phyloP scores from a whole-genome alignment of 2,797 vertebrate genomes.

The Etheostoma nigrum region DNA sequence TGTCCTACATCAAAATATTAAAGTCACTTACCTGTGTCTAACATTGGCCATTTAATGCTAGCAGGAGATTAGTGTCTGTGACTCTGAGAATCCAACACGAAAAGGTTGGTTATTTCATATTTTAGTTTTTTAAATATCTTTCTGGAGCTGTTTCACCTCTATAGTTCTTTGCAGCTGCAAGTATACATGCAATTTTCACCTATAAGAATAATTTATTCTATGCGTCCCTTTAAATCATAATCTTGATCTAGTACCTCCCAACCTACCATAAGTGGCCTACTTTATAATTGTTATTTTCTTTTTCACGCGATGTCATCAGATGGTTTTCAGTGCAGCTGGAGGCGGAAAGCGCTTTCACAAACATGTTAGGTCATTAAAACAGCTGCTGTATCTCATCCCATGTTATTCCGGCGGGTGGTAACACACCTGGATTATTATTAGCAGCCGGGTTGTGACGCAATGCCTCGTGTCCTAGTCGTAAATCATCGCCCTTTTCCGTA shows the following conservation, averaged over 20 bases:
- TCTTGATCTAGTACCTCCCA: no score
- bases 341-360: no score
- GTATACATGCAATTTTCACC: no score
- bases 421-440: slow-evolving; percentile 49
- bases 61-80: not conserved
- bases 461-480: slow-evolving; percentile 36
- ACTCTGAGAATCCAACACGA: not conserved
- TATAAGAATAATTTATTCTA: no score
- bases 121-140: not conserved
- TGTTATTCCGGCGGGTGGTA: not conserved
- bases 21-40: not conserved
- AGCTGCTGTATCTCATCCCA: not conserved
- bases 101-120: not conserved
- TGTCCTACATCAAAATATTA: not conserved
- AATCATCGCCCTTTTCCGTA: slow-evolving; percentile 50
- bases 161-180: not conserved
- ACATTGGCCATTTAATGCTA: not conserved
- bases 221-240: no score
- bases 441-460: slow-evolving; percentile 48
- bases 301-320: no score
- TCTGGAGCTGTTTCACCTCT: not conserved
- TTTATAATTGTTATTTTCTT: no score
- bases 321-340: no score
- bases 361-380: not conserved
- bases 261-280: no score